phyloP scores from a whole-genome alignment of 2,888 invertebrate genomes.

The Andrena hattorfiana region DNA sequence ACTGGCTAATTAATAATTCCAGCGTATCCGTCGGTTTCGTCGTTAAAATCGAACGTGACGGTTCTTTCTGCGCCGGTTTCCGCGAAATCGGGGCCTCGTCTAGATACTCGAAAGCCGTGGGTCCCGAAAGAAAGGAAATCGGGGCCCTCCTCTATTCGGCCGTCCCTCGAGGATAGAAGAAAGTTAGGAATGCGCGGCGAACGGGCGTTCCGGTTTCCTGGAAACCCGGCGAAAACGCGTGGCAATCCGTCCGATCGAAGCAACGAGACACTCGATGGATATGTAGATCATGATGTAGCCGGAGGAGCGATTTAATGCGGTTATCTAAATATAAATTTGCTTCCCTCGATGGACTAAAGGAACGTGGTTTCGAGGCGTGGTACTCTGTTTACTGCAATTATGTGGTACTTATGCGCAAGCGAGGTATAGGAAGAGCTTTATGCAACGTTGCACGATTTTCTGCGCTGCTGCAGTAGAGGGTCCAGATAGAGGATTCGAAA shows the following conservation, averaged over 20 bases:
- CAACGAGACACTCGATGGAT: background rate
- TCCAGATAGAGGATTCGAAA: too few relatives aligned
- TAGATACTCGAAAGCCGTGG: constrained; percentile 43
- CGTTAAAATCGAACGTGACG: constrained; percentile 75
- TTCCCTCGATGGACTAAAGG: too few relatives aligned
- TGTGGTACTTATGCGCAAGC: too few relatives aligned
- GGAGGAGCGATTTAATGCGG: background rate
- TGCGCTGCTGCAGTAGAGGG: too few relatives aligned
- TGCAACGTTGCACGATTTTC: too few relatives aligned
- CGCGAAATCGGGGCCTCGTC: constrained; percentile 51
- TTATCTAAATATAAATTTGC: background rate
- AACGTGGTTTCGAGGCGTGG: too few relatives aligned
- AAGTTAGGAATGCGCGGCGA: constrained; percentile 56
- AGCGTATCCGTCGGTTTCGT: constrained; percentile 75
- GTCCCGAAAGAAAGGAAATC: constrained; percentile 41
- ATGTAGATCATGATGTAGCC: too few relatives aligned
- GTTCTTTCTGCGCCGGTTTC: constrained; percentile 62
- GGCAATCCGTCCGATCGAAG: background rate
- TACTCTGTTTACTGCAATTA: too few relatives aligned
- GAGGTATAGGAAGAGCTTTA: too few relatives aligned
- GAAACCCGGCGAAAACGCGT: constrained; percentile 59
- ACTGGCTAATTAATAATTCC: constrained; percentile 80
- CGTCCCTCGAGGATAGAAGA: constrained; percentile 63
- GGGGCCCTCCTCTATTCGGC: constrained; percentile 50
- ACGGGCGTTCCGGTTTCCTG: constrained; percentile 51